Base-by-base conservation (phyloP, 2,113 vertebrate genomes). In the Catagonus wagneri region DNA sequence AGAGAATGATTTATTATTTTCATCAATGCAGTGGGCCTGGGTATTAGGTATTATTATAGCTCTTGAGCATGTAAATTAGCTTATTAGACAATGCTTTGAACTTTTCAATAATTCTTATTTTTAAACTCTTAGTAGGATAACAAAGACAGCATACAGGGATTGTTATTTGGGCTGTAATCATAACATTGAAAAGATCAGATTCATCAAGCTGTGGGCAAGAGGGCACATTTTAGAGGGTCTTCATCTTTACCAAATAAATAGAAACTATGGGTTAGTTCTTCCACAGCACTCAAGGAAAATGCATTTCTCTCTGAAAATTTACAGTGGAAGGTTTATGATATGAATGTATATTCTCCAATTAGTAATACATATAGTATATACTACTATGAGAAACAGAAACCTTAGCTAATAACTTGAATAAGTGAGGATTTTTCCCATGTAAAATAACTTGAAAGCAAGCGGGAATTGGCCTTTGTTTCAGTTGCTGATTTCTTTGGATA, bases 21-120 rank as follows among this genome's bases (percentile, higher is more conserved):
- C n/a, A 71, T 71, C 29, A 80, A 2, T 71, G 27, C 15, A 61
- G 4, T 50, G 16, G 6, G 58, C 9, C 44, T 93, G 15, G 6
- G 17, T 66, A 20, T 71, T 83, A 76, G 3, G 20, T 72, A 61
- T 91, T 87, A 58, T 72, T 95, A 74, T 54, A 56, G 36, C 17
- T 76, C 15, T 63, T 68, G 84, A 80, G 78, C 16, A 80, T 76
- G 68, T 91, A 93, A 63, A 88, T 89, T 91, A 29, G 32, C 54
- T 71, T 83, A 71, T 83, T 83, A 83, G 5, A 13, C 75, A 78
- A 8, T 36, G 2, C 32, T 95, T 63, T 74, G 39, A 79, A 15
- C 6, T 95, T 88, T 84, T 80, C 34, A 95, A 34, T 78, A 88
- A 44, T 9, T 84, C 69, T 71, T 88, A 23, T 69, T 93, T 93